Evolutionary conservation across 2,113 vertebrate species (phyloP), one percentile per base, ranked within the genome.

Genomic region (Eira barbara): DNA sequence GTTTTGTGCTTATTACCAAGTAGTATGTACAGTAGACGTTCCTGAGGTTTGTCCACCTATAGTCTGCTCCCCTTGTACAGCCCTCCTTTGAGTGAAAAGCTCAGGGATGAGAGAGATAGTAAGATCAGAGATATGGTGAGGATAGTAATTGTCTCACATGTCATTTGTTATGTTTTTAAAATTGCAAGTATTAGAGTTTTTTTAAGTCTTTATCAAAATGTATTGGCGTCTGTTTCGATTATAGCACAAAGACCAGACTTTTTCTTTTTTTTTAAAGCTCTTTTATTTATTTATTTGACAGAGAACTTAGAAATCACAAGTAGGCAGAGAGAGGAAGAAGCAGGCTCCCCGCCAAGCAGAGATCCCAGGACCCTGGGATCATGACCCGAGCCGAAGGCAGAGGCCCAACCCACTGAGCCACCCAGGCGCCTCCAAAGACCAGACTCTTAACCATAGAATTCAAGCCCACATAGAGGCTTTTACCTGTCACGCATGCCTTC

Each of bases 71-170:
- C 18, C 36, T 91, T 94, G 27, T 88, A 31, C 29, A 90, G n/a
- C 12, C 52, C 67, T 94, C 63, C 21, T 94, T 69, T 85, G 39
- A 78, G 34, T 93, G n/a, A 91, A 47, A 84, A 85, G 17, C 45
- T 83, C 61, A 81, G 69, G 34, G 59, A 47, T 92, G 73, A 89
- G 27, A 94, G 29, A 63, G 14, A 49, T 0, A 84, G 36, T 82
- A 89, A 92, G 29, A 69, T 84, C 78, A 92, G 65, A 95, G 82
- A 92, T 97, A 81, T 67, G 63, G 20, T 80, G 8, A 97, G n/a
- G 49, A 71, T 78, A 59, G 71, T 78, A 59, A 84, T 82, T 95
- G 17, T 95, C 93, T 92, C 47, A 81, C 6, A 61, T 2, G 69
- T 88, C 36, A 34, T 94, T 73, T 79, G 20, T 42, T 42, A 74